Evolutionary conservation across 2,888 invertebrate genomes (phyloP).

Genomic region (Dendrolimus houi): DNA sequence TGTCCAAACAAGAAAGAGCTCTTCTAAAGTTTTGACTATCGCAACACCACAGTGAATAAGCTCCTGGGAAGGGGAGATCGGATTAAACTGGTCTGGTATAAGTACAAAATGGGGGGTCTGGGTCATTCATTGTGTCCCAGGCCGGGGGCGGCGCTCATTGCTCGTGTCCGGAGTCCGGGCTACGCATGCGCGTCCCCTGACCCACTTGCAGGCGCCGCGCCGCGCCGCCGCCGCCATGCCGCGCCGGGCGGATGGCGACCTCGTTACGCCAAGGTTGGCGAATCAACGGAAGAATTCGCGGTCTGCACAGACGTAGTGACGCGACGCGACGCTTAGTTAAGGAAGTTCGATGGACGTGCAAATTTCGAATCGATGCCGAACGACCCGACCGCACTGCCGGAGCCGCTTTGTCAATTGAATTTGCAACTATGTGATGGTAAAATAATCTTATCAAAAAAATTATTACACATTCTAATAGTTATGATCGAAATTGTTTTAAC

Average conservation of each 20-base stretch:
- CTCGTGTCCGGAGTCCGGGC: slow-evolving; percentile 54
- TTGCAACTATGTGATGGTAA: too few relatives aligned
- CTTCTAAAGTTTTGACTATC: slow-evolving; percentile 21
- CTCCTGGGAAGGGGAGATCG: slow-evolving; percentile 50
- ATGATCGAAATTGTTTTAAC: too few relatives aligned
- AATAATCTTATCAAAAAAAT: too few relatives aligned
- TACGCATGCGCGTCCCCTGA: slow-evolving; percentile 69
- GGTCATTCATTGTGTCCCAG: slow-evolving; percentile 58
- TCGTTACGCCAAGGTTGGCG: slow-evolving; percentile 66
- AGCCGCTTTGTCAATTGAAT: too few relatives aligned
- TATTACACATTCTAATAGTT: too few relatives aligned
- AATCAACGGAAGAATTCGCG: slow-evolving; percentile 57
- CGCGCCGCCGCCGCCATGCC: slow-evolving; percentile 25
- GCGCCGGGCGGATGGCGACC: slow-evolving; percentile 47
- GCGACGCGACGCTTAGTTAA: slow-evolving; percentile 27
- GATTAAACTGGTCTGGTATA: slow-evolving; percentile 26
- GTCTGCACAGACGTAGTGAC: slow-evolving; percentile 57
- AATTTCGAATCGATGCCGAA: not conserved
- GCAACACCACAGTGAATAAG: slow-evolving; percentile 26
- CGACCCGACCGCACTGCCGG: too few relatives aligned
- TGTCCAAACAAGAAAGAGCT: slow-evolving; percentile 37
- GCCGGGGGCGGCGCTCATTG: slow-evolving; percentile 70
- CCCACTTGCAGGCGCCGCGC: slow-evolving; percentile 53
- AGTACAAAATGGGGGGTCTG: slow-evolving; percentile 41
- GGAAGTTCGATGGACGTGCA: not conserved